Base-by-base conservation (phyloP, 2,888 invertebrate species). In the Drosophila stalkeri region DNA sequence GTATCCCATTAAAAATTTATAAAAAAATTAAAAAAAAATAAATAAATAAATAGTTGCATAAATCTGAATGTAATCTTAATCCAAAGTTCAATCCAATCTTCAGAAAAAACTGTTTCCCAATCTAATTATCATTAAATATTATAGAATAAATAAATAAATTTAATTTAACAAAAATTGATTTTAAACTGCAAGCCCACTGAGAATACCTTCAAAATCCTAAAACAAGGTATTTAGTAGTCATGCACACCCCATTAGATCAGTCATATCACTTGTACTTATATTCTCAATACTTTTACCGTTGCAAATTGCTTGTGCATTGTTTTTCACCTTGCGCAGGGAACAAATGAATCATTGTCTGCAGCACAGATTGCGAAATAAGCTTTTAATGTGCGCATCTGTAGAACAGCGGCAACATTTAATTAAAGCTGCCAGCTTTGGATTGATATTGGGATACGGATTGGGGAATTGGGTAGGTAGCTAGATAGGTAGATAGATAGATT, bases 401-500 rank as follows among this genome's bases (percentile, higher is more conserved):
- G 49, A 31, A 14, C 41, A 23, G 37, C 23, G 8, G 8, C 33
- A 74, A 43, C 56, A 79, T 67, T 74, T 67, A 76, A 77, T 79
- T 60, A 63, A 60, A 64, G 80, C 75, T 64, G 76, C 57, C 76
- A 65, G 62, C 76, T 69, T 60, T 49, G 47, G 75, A 57, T 75
- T 64, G 44, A 51, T 31, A 54, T 56, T 55, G 56, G 56, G 35
- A 39, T 66, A 23, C 57, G 61, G 54, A 62, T 65, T 64, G 64
- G 61, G 61, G 59, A 27, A 64, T 52, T 54, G 46, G 52, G 31
- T 65, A 63, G 65, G 60, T 71, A 71, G 35, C 43, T 55, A 39
- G 23, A 14, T 61, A 52, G 57, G 41, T 70, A 54, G 77, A n/a
- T 76, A 62, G 54, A 47, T 56, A 43, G 63, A 43, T 61, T 27